Conservation (phyloP, 1,140 invertebrate genomes). For the Uloborus diversus region DNA sequence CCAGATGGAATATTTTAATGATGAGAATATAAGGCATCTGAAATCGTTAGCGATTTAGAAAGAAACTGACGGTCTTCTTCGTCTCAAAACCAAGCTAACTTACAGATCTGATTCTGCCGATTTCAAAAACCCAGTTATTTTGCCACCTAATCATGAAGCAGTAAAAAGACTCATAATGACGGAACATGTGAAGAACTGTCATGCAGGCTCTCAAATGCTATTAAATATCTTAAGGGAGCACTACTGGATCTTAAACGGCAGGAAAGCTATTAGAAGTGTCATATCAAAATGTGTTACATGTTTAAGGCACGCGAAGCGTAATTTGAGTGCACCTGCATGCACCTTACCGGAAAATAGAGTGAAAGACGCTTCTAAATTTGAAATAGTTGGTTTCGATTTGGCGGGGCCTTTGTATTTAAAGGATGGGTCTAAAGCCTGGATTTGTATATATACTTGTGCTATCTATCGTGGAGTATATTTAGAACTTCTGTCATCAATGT, state of each 20-base stretch:
- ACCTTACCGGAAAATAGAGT: neutral
- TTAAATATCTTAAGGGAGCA: neutral
- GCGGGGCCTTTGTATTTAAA: constrained; percentile 60
- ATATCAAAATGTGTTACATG: constrained; percentile 1
- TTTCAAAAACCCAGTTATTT: constrained; percentile 3
- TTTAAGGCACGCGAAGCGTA: neutral
- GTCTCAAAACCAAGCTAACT: neutral
- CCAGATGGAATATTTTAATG: too few species aligned
- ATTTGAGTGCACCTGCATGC: neutral
- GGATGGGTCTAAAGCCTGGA: constrained; percentile 64
- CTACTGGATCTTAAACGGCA: constrained; percentile 17
- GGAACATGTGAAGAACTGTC: neutral
- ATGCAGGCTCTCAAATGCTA: neutral
- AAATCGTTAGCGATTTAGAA: too few species aligned
- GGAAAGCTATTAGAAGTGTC: neutral
- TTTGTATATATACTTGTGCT: constrained; percentile 66
- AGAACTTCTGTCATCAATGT: constrained; percentile 63
- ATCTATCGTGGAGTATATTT: constrained; percentile 65
- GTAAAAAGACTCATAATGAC: neutral
- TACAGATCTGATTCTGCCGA: neutral
- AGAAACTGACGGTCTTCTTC: neutral
- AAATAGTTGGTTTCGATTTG: neutral
- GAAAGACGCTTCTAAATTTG: neutral
- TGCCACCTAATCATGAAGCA: neutral
- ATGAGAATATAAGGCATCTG: too few species aligned